phyloP scores from a whole-genome alignment of 2,888 invertebrate genomes.

The Hermodice carunculata region DNA sequence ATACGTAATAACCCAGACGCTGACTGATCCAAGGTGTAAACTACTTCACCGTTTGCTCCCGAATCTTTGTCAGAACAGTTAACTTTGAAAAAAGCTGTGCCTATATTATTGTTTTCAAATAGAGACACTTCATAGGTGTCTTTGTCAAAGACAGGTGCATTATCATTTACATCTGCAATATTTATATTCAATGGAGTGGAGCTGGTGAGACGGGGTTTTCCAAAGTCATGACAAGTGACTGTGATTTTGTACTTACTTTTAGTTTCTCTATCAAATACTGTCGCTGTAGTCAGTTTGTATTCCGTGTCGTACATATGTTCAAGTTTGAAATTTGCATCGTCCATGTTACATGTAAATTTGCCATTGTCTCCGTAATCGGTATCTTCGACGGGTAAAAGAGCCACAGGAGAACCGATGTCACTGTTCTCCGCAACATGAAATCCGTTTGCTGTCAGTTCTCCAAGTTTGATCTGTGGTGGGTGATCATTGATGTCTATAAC shows the following conservation, averaged over 20 bases:
- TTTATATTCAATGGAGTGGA: too few relatives aligned
- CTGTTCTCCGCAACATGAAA: constrained; percentile 3
- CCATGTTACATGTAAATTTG: neutral
- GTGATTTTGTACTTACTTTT: neutral
- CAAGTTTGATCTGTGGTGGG: constrained; percentile 85
- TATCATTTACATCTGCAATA: constrained; percentile 16
- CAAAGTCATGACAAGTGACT: constrained; percentile 7
- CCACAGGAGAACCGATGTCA: constrained; percentile 4
- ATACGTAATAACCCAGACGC: too few relatives aligned
- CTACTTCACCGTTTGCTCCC: neutral
- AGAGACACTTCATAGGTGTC: constrained; percentile 1
- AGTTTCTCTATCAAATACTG: constrained; percentile 7
- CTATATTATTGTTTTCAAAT: constrained; percentile 12
- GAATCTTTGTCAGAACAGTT: constrained; percentile 11
- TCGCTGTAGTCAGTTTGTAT: constrained; percentile 12
- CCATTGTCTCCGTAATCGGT: constrained; percentile 3
- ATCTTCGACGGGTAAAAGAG: constrained; percentile 10
- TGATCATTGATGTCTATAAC: constrained; percentile 86
- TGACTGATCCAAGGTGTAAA: too few relatives aligned
- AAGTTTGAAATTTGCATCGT: neutral
- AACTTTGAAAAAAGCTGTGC: neutral
- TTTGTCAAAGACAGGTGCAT: constrained; percentile 6
- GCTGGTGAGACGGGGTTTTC: too few relatives aligned
- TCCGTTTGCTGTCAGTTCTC: constrained; percentile 71
- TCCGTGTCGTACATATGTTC: neutral